Evolutionary conservation across 2,113 vertebrate genomes (phyloP), one percentile per base, ranked within the genome.

Genomic region (Ageneiosus marmoratus): DNA sequence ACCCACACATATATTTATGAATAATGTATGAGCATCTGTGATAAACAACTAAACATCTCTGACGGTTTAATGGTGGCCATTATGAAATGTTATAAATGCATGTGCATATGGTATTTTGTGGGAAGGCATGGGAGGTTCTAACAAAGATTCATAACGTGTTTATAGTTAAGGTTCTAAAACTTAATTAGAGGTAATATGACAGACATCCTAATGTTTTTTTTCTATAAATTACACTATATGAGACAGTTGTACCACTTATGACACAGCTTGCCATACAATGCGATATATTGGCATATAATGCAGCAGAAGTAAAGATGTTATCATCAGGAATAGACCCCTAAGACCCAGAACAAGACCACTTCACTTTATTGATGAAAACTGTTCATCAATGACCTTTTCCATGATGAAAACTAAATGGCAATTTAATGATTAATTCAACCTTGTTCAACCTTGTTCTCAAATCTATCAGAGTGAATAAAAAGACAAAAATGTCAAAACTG

Each of bases 31-130:
- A 51, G 34, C 3, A 5, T 16, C 46, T 77, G 48, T 44, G 73
- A 77, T 44, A 76, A 83, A 65, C 46, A 58, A 24, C 5, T 74
- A 74, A 60, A n/a, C 12, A 27, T 75, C 44, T 63, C 55, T 44
- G 50, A 73, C 67, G 60, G 27, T 65, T 82, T 76, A 24, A 13
- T 44, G 44, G 37, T 63, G 24, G 56, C 32, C 22, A 37, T 58
- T 77, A 27, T 27, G 8, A 34, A 76, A 76, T 32, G 27, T 53
- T 22, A 73, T 12, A 74, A 74, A 51, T 51, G 46, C 1, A 18
- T 60, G 15, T 27, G 13, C 5, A 41, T 58, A 27, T 16, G 34
- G 34, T 5, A 29, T 20, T 37, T 77, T 60, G 27, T 22, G 9
- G 24, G 48, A 51, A 75, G 50, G 24, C 5, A 32, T 20, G 16